Evolutionary conservation across 1,140 invertebrate species (phyloP), one percentile per base, ranked within the genome.

Genomic region (Diuraphis noxia): DNA sequence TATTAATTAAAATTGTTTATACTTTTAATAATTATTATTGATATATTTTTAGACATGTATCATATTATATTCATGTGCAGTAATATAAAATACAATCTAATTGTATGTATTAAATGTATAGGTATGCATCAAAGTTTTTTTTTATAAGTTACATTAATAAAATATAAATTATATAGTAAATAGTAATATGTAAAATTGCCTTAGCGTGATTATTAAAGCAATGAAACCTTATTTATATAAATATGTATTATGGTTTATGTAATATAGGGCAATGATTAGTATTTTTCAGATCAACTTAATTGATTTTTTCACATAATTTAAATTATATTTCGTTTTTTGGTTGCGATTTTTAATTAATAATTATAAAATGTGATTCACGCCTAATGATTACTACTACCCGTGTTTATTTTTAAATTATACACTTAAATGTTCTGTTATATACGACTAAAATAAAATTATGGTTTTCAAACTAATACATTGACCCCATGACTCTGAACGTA

Each of bases 181-280:
- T 52, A 49, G 46, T 86, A 52, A 2, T 86, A 49, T 86, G 6
- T 86, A 49, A 49, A 86, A 86, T 86, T 49, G 43, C 19, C n/a
- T 86, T 49, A 49, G 41, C 21, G 23, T 49, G 43, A 36, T 38
- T 52, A 36, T 86, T 86, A 86, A 36, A 49, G 36, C 21, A 52
- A 86, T 52, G 43, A 86, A 86, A 86, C 85, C 85, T 13, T 86
- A 86, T 86, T 36, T 52, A 49, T 86, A 34, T 52, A 52, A n/a
- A n/a, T 34, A 38, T 0, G 34, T 86, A 38, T 10, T 86, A 86
- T 49, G 9, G 84, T 10, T 21, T 49, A n/a, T n/a, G n/a, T n/a
- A n/a, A n/a, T n/a, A n/a, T n/a, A n/a, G 10, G 38, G 10, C 46
- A 21, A 1, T 40, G n/a, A 85, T 85, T 46, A 85, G n/a, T 19